Evolutionary conservation across 2,888 invertebrate species (phyloP).

Genomic region (Cephonodes hylas): DNA sequence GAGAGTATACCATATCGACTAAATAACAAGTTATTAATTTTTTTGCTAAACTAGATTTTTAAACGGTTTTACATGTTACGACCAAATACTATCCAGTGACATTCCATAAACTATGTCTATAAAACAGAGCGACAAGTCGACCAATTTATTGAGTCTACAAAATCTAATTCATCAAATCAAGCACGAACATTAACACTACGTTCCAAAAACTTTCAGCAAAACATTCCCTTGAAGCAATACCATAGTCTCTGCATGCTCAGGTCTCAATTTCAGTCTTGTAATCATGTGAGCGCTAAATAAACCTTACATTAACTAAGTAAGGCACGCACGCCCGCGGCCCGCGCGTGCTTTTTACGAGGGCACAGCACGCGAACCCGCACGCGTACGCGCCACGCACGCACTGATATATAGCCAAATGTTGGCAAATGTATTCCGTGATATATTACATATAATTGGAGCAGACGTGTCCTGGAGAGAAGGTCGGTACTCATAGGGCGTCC

Average conservation of each 20-base stretch:
- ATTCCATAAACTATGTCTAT: too few relatives aligned
- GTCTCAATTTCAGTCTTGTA: not conserved
- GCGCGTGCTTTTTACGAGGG: constrained; percentile 3
- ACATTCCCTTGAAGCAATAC: not conserved
- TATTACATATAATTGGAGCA: too few relatives aligned
- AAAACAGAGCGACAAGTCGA: too few relatives aligned
- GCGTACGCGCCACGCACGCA: constrained; percentile 2
- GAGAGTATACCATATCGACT: too few relatives aligned
- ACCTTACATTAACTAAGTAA: constrained; percentile 7
- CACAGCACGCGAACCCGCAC: not conserved
- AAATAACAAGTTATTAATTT: too few relatives aligned
- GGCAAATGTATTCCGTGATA: too few relatives aligned
- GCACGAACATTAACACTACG: not conserved
- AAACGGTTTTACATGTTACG: too few relatives aligned
- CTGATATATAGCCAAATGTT: not conserved
- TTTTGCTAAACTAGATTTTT: too few relatives aligned
- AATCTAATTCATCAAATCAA: not conserved
- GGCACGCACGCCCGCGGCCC: not conserved
- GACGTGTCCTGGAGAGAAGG: too few relatives aligned
- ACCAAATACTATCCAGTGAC: too few relatives aligned
- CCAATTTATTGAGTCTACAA: too few relatives aligned
- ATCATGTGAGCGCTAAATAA: not conserved
- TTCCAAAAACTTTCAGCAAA: not conserved
- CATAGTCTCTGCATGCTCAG: not conserved
- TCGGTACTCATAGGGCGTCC: too few relatives aligned